These are phyloP conservation scores for Vanessa cardui DNA, from an alignment of 2,888 invertebrate genomes.

Conservation along the genomic window DNA sequence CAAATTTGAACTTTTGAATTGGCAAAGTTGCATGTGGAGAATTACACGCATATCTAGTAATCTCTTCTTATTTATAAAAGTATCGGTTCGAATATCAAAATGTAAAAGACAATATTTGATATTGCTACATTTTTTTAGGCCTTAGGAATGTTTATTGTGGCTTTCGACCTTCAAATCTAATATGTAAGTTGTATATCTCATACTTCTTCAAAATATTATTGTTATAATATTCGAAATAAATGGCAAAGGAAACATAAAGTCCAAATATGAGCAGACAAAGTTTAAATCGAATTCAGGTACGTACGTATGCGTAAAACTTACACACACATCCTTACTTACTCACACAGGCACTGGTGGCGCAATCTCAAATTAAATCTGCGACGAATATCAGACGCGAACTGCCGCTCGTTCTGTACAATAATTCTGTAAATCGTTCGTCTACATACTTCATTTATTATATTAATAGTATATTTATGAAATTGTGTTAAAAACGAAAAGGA, in stretches of 20 bases:
- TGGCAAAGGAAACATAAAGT: slow-evolving; percentile 29
- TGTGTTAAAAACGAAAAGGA: no score
- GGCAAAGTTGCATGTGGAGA: no score
- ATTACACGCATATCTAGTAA: no score
- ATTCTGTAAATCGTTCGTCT: slow-evolving; percentile 9
- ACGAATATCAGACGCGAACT: slow-evolving; percentile 53
- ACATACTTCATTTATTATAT: slow-evolving; percentile 3
- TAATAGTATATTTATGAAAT: no score
- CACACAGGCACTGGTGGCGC: slow-evolving; percentile 51
- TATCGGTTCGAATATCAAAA: no score
- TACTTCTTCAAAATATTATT: neutral
- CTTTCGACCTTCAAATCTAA: neutral
- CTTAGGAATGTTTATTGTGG: no score
- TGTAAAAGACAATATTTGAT: no score
- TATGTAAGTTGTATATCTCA: neutral
- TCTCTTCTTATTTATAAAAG: no score
- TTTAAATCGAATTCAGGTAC: slow-evolving; percentile 49
- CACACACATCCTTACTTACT: slow-evolving; percentile 33
- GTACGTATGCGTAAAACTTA: slow-evolving; percentile 43
- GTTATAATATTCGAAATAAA: slow-evolving; percentile 15
- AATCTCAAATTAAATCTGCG: slow-evolving; percentile 79
- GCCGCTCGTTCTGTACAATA: slow-evolving; percentile 14
- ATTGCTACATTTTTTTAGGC: no score
- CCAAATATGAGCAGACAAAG: slow-evolving; percentile 40
- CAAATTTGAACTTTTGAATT: no score